Base-by-base conservation (phyloP, 2,888 invertebrate genomes). In the Agrilus cyanescens region DNA sequence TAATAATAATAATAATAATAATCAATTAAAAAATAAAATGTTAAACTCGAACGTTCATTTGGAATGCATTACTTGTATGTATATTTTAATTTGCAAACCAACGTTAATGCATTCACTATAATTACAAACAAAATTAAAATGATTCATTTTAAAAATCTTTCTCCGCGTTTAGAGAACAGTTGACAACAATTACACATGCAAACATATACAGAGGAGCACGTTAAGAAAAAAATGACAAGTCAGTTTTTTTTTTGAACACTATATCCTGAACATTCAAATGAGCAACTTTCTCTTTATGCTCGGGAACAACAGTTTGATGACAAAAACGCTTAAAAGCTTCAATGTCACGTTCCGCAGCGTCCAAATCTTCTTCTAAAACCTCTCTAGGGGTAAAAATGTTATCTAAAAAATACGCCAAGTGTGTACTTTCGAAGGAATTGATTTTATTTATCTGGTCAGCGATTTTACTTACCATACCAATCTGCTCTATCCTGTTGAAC, bases 261-360 rank as follows among this genome's bases (percentile, higher is more conserved):
- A 83, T 80, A 61, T 86, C 85, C 65, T 85, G 83, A 55, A 87
- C 73, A 68, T 87, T 85, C 55, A 86, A 74, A 63, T 83, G 80
- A 59, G 65, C 63, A 55, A 82, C 80, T 65, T 82, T 82, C 49
- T 83, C 83, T 60, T 85, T 82, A 53, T 80, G 75, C 49, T 80
- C 78, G 1, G 82, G 78, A 40, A 85, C 82, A 49, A 86, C 81
- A 49, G 86, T 87, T 62, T 85, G 85, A 58, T 83, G 81, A 53
- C 86, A 87, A 66, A 86, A 88, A 14, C 87, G 76, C 65, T 91
- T 90, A 68, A 90, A 87, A 2, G 85, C 83, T 60, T 90, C 89
- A 50, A 88, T 72, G 61, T 89, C 89, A 2, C 84, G 70, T 57
- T 88, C 88, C 31, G 80, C 80, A 43, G 81, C 82, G 59, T 88